phyloP scores from a whole-genome alignment of 2,888 invertebrate genomes.

The Argyresthia goedartella region DNA sequence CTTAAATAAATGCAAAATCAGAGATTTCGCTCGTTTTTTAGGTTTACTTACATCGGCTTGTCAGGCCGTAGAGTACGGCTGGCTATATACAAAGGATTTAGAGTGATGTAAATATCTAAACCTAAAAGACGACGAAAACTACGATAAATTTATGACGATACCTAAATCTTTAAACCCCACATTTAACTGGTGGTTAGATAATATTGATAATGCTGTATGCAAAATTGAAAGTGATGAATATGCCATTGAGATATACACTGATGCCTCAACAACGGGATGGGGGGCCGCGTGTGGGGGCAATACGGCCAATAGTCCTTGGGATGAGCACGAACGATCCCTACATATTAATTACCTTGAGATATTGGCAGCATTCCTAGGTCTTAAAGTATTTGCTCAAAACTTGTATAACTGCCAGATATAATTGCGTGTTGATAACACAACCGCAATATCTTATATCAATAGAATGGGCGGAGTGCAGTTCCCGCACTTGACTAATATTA shows the following conservation, averaged over 20 bases:
- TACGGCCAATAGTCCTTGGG: not conserved
- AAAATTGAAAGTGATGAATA: constrained; percentile 5
- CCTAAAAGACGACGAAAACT: constrained; percentile 9
- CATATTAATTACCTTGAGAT: constrained; percentile 7
- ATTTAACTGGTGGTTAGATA: constrained; percentile 7
- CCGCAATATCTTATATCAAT: constrained; percentile 2
- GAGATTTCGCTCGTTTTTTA: constrained; percentile 13
- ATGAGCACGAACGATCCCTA: not conserved
- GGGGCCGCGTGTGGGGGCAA: not conserved
- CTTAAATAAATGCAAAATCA: constrained; percentile 11
- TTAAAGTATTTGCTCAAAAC: constrained; percentile 3
- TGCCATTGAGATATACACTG: constrained; percentile 15
- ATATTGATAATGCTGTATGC: not conserved
- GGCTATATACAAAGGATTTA: constrained; percentile 20
- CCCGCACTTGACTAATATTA: constrained; percentile 2
- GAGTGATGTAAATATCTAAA: constrained; percentile 15
- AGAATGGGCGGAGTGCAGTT: constrained; percentile 4
- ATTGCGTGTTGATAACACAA: constrained; percentile 2
- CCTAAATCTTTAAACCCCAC: no score
- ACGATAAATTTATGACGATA: constrained; percentile 5
- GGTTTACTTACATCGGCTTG: constrained; percentile 20
- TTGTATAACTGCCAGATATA: not conserved
- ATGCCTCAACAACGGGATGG: constrained; percentile 13
- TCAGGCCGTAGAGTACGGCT: constrained; percentile 22
- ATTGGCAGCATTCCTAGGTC: constrained; percentile 1